Base-by-base conservation (phyloP, 2,797 vertebrate species). In the Hemibagrus guttatus region DNA sequence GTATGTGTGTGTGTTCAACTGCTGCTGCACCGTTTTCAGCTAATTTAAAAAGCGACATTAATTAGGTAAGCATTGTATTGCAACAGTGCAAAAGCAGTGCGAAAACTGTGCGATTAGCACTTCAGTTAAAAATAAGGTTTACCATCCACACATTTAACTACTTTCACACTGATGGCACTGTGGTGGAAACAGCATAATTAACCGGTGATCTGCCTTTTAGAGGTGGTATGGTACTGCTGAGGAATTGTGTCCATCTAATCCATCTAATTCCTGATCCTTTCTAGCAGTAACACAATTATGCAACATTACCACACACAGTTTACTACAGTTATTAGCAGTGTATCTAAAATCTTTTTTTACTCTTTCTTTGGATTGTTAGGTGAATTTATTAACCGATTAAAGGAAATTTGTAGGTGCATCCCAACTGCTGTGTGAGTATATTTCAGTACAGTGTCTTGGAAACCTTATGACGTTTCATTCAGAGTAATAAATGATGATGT, bases 151-250 rank as follows among this genome's bases (percentile, higher is more conserved):
- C 59, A 82, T 49, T 82, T 82, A 49, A 66, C 39, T 64, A 61
- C 78, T 81, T 54, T 81, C 58, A 81, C 58, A 81, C 56, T 81
- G 78, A 81, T 80, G 59, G 26, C 39, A 66, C 4, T 52, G 42
- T 46, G n/a, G 39, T 7, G 16, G 35, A 63, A 35, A 46, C 35
- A 39, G 17, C 26, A 59, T 61, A 80, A 81, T 61, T 61, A 52
- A 82, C 46, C 11, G 3, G 16, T 28, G 42, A 8, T 23, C 58
- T 81, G 58, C 35, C 23, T 81, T 81, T 80, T 63, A 81, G 42
- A 42, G 39, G 2, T 64, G 35, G n/a, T 28, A 28, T 39, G 7
- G 26, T 28, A 75, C 72, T 54, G 49, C n/a, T 76, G 16, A 19
- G 49, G 26, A 75, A 52, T 28, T 75, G 46, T 75, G 71, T 28